Percentiles rank a stretch among this genome's conserved stretches.
phyloP scores from a whole-genome alignment of 2,113 vertebrate genomes.

The Solea senegalensis region DNA sequence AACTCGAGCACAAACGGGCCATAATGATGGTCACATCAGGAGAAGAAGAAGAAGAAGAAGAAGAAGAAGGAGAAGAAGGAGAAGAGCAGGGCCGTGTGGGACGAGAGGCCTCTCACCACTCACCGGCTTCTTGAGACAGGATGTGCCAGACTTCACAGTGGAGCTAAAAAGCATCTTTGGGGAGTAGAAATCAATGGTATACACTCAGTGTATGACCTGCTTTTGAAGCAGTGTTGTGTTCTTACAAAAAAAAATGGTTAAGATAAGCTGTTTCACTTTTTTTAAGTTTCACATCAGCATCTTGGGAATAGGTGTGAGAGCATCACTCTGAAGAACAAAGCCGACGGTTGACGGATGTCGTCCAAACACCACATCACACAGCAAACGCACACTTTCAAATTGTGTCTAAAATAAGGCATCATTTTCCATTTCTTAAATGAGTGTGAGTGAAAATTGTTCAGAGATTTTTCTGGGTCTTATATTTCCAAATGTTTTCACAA shows the following conservation, averaged over 20 bases:
- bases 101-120: slow-evolving; percentile 41
- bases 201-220: slow-evolving; percentile 41
- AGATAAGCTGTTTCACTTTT: not conserved
- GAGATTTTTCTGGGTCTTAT: not conserved
- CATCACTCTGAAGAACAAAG: slow-evolving; percentile 46
- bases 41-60: not conserved
- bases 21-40: slow-evolving; percentile 26
- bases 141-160: slow-evolving; percentile 28
- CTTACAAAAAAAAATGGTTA: slow-evolving; percentile 13
- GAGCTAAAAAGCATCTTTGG: slow-evolving; percentile 42
- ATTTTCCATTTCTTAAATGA: slow-evolving; percentile 9
- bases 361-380: slow-evolving; percentile 23
- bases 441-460: not conserved
- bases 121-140: slow-evolving; percentile 13
- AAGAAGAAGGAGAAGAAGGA: not conserved
- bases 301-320: slow-evolving; percentile 38
- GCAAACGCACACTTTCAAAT: slow-evolving; percentile 20
- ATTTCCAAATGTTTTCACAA: not conserved
- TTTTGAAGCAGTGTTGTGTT: slow-evolving; percentile 47
- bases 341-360: slow-evolving; percentile 36
- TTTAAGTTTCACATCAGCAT: slow-evolving; percentile 23
- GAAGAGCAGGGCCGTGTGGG: slow-evolving; percentile 24
- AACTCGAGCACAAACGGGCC: slow-evolving; percentile 47
- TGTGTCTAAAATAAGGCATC: slow-evolving; percentile 15
- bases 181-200: slow-evolving; percentile 58